Evolutionary conservation across 2,113 vertebrate genomes (phyloP), one percentile per base, ranked within the genome.

Genomic region (Donacobius atricapilla): DNA sequence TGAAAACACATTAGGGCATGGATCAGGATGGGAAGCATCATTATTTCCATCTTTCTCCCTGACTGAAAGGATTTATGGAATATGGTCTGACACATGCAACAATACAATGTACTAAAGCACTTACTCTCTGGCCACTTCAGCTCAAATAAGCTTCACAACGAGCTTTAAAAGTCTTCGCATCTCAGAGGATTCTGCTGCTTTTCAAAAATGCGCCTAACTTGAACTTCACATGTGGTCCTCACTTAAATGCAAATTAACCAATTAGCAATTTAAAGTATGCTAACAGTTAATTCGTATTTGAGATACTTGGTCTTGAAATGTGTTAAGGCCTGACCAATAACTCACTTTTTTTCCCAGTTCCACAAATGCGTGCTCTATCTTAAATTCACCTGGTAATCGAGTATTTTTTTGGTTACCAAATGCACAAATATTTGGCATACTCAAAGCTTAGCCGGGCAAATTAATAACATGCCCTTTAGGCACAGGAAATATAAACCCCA

Each of bases 211-310:
- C 83, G 95, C 66, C 54, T 57, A 87, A 94, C 73, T 76, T 84
- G 63, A 95, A 93, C 93, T 90, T 95, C 63, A 76, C 91, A 83
- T 87, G 94, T 60, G 84, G 87, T 93, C 81, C 57, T 83, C 39
- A 93, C 95, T 93, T 94, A 90, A 93, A 97, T 94, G 95, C 42
- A 95, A 96, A 96, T 80, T 33, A 91, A 61, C 27, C 18, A 83
- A 96, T 94, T 94, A 96, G 90, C 90, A 96, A 93, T 90, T 95
- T 80, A 93, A 93, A 95, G 82, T 63, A 95, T 48, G 12, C 70
- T 89, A 95, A 78, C 73, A 90, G 81, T 71, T 82, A 87, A 89
- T 91, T 69, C 84, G 70, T 83, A 84, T 72, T 87, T 83, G 81
- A 94, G 78, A 83, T 47, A 56, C 39, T 85, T 72, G 58, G 78